Conservation (phyloP, 2,113 vertebrate genomes). For the Python bivittatus region DNA sequence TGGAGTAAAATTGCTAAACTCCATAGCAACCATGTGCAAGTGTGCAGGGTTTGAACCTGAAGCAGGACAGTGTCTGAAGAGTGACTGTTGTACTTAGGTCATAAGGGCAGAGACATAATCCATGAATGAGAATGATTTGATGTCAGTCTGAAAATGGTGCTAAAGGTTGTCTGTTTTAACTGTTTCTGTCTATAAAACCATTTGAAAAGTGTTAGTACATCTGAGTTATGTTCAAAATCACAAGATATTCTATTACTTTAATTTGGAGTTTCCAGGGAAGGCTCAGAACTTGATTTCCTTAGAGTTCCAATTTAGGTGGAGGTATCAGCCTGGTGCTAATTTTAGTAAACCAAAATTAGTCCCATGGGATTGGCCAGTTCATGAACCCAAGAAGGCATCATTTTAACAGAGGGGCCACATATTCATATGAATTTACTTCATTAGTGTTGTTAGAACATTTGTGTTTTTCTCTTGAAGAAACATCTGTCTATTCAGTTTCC, state of each 20-base stretch:
- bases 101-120: background rate
- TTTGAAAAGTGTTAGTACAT: background rate
- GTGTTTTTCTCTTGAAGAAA: background rate
- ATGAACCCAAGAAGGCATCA: background rate
- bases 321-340: background rate
- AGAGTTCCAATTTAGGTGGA: background rate
- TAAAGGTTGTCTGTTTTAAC: background rate
- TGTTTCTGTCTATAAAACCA: background rate
- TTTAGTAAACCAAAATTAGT: background rate
- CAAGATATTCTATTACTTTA: background rate
- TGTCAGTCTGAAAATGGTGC: background rate
- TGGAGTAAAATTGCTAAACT: too few relatives aligned
- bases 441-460: background rate
- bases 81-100: background rate
- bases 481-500: background rate
- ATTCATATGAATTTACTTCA: background rate
- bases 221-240: background rate
- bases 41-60: too few relatives aligned
- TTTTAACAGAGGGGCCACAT: background rate
- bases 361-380: background rate
- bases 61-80: too few relatives aligned
- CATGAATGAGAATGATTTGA: background rate
- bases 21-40: too few relatives aligned
- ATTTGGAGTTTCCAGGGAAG: background rate
- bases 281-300: background rate